Base-by-base conservation (phyloP, 2,888 invertebrate genomes). In the Protophormia terraenovae region DNA sequence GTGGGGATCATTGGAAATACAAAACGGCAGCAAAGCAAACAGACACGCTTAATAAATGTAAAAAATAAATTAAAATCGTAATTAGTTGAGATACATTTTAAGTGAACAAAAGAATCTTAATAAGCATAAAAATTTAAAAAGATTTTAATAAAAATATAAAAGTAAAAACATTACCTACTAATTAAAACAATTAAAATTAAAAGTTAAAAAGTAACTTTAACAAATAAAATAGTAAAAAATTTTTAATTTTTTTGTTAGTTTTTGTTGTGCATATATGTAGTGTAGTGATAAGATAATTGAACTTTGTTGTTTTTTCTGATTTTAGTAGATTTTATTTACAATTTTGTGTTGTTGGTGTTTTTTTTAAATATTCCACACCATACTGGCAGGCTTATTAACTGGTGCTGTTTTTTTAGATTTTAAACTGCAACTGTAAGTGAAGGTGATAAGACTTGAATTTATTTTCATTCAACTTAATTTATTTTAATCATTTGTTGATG, bases 391-490 rank as follows among this genome's bases (percentile, higher is more conserved):
- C 35, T 45, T 32, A 62, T 35, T 41, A 55, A 58, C 55, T 53
- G 14, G 41, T 58, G 38, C 53, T 45, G 24, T 32, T 60, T 60
- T 50, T 60, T 60, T 29, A 77, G n/a, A n/a, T 75, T 81, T 86
- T 69, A 86, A 84, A 86, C 84, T 87, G 84, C 83, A 86, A 45
- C 77, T 86, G 86, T 67, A 86, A 84, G 81, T 72, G 62, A 72
- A 79, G 73, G 84, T 86, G 87, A 79, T 84, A 82, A 83, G 79
- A 84, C 86, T 62, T 50, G 79, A 84, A 84, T 62, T 50, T 6
- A 58, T 19, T 66, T 76, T 66, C 16, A 55, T 22, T 32, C 29
- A 22, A 19, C 38, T 62, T n/a, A 6, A 14, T 41, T 6, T 32
- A 7, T 12, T 22, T 1, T 27, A 29, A 10, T 29, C 14, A 32